These are phyloP conservation scores for Esox niger DNA, from an alignment of 2,113 vertebrate species.

Conservation along the genomic window DNA sequence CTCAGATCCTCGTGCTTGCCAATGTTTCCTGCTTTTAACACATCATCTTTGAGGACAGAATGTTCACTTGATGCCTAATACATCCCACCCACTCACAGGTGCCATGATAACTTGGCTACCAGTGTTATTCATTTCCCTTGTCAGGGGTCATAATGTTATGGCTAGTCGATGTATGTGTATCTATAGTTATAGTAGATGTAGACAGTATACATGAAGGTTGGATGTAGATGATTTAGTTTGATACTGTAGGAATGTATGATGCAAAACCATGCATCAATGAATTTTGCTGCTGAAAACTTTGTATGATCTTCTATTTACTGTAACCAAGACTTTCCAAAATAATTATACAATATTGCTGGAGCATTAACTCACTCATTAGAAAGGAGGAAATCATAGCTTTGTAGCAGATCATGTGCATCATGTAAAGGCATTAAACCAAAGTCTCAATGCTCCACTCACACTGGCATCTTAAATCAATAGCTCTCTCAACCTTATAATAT, in stretches of 20 bases:
- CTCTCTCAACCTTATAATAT: conserved; percentile 21
- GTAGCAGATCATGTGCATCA: neutral
- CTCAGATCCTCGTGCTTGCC: too few species aligned
- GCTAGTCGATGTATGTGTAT: too few species aligned
- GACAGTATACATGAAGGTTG: too few species aligned
- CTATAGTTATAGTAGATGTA: too few species aligned
- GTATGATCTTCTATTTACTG: neutral
- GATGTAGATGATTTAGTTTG: too few species aligned
- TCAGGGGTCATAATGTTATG: too few species aligned
- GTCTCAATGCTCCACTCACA: conserved; percentile 1
- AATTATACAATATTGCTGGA: neutral
- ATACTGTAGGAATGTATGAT: neutral
- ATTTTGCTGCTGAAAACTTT: neutral
- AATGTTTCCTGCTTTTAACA: too few species aligned
- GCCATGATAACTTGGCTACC: too few species aligned
- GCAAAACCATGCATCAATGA: neutral
- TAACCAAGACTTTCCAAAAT: neutral
- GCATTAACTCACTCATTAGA: neutral
- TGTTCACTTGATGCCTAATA: too few species aligned
- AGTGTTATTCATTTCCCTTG: too few species aligned
- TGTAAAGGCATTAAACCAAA: neutral
- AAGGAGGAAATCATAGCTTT: neutral
- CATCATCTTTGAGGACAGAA: too few species aligned
- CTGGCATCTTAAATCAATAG: conserved; percentile 9
- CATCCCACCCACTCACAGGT: too few species aligned